Conservation (phyloP, 35 echinoderm and acorn worm species). For the Holothuria glaberrima region DNA sequence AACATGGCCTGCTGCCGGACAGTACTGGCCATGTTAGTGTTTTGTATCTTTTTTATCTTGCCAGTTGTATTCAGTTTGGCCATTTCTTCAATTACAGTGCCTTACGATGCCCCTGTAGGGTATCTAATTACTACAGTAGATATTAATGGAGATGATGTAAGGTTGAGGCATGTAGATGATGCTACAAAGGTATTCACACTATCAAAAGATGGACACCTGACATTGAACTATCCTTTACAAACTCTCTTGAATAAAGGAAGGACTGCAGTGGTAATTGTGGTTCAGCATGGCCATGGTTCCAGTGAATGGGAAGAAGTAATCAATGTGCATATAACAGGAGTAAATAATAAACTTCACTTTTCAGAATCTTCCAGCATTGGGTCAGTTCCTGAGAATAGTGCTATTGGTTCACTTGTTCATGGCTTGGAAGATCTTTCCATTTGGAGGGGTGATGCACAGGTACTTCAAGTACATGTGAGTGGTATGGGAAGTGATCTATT, state of each 20-base stretch:
- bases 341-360: constrained; percentile 39
- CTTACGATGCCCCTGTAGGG: constrained; percentile 48
- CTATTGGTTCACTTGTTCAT: neutral
- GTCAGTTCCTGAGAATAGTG: constrained; percentile 26
- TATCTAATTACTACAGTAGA: constrained; percentile 32
- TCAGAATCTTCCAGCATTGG: neutral
- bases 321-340: constrained; percentile 63
- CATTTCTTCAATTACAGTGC: constrained; percentile 54
- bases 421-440: constrained; percentile 41
- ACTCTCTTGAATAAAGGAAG: constrained; percentile 47
- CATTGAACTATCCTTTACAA: constrained; percentile 56
- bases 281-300: constrained; percentile 24
- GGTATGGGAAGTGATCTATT: constrained; percentile 24
- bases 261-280: constrained; percentile 47
- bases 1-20: constrained; percentile 31
- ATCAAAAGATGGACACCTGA: constrained; percentile 24
- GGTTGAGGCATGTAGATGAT: constrained; percentile 53
- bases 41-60: constrained; percentile 36
- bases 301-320: constrained; percentile 48
- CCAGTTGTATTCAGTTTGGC: constrained; percentile 45
- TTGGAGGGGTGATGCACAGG: constrained; percentile 44
- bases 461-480: constrained; percentile 32
- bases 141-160: constrained; percentile 24
- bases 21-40: constrained; percentile 8
- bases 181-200: constrained; percentile 36